Evolutionary conservation across 2,797 vertebrate genomes (phyloP).

Genomic region (Cottoperca gobio): DNA sequence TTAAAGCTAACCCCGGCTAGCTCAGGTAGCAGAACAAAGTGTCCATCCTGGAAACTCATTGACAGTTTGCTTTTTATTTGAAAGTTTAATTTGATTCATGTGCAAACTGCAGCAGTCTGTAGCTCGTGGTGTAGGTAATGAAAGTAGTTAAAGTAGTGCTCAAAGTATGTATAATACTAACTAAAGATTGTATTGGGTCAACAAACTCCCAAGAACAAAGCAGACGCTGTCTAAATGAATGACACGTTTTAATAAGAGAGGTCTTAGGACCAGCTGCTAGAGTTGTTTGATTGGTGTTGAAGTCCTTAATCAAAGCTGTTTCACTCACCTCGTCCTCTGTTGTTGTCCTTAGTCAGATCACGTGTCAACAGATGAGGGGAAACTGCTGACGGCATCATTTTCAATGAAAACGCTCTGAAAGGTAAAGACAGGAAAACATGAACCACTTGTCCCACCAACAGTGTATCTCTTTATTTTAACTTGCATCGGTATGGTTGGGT

Average conservation of each 20-base stretch:
- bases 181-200: background rate
- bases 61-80: background rate
- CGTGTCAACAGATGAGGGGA: constrained; percentile 30
- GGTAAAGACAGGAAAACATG: constrained; percentile 34
- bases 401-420: constrained; percentile 56
- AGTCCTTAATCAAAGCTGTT: background rate
- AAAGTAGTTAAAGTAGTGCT: background rate
- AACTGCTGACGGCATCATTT: constrained; percentile 44
- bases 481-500: no score
- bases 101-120: background rate
- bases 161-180: background rate
- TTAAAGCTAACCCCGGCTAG: constrained; percentile 14
- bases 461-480: background rate
- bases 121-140: no score
- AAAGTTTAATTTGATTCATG: background rate
- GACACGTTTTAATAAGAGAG: background rate
- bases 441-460: background rate
- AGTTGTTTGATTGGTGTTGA: background rate
- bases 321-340: constrained; percentile 18
- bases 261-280: background rate
- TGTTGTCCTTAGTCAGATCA: constrained; percentile 39
- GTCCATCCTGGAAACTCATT: constrained; percentile 17
- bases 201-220: background rate
- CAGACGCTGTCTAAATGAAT: background rate
- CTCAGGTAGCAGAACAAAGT: constrained; percentile 41